phyloP scores from a whole-genome alignment of 2,888 invertebrate species.

The Atethmia centrago region DNA sequence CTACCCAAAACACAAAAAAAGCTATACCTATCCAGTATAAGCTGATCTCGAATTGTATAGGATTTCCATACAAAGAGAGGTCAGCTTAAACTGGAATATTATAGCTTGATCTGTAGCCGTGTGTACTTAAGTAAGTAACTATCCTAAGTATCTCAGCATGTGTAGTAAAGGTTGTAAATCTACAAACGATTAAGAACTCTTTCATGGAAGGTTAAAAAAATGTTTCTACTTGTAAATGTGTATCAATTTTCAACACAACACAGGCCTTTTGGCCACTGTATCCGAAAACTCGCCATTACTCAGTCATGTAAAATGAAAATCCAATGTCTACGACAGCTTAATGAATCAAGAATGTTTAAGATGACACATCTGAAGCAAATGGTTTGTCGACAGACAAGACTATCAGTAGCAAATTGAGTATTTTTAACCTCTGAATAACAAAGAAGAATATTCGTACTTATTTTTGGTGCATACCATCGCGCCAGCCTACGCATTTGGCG shows the following conservation, averaged over 20 bases:
- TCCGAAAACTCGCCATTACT: neutral
- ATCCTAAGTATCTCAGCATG: too few species aligned
- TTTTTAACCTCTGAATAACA: constrained; percentile 62
- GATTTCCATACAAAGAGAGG: too few species aligned
- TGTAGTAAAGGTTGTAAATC: too few species aligned
- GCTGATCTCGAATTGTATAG: too few species aligned
- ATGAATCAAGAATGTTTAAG: constrained; percentile 4
- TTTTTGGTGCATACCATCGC: constrained; percentile 59
- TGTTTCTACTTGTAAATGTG: neutral
- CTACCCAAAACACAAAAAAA: too few species aligned
- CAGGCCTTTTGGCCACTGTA: neutral
- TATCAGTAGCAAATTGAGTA: constrained; percentile 45
- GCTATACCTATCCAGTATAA: too few species aligned
- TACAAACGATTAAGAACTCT: too few species aligned
- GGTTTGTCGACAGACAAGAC: constrained; percentile 24
- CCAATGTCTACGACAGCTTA: constrained; percentile 2
- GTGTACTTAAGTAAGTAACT: too few species aligned
- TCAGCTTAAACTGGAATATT: too few species aligned
- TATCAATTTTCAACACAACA: constrained; percentile 3
- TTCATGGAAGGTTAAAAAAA: too few species aligned
- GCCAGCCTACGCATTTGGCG: constrained; percentile 67
- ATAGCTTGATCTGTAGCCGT: too few species aligned
- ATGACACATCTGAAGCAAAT: constrained; percentile 33
- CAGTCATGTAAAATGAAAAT: constrained; percentile 8
- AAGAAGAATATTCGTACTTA: constrained; percentile 58